Evolutionary conservation across 1,140 invertebrate genomes (phyloP).

Genomic region (Macrocentrus cingulum): DNA sequence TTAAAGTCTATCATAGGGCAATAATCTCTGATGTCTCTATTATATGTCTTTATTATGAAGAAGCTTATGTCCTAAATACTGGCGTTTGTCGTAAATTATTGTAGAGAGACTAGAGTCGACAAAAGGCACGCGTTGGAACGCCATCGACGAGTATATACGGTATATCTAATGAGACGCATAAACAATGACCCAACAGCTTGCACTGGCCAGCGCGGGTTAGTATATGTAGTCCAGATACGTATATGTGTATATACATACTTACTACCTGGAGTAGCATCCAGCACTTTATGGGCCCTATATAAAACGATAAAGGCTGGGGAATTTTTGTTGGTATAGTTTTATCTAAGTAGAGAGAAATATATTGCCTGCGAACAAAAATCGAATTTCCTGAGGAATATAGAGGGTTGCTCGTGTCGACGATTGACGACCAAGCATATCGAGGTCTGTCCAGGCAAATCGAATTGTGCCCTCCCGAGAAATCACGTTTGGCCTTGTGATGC

Average conservation of each 20-base stretch:
- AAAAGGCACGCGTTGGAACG: conserved; percentile 14
- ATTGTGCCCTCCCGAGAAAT: conserved; percentile 21
- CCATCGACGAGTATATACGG: conserved; percentile 21
- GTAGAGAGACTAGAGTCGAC: background rate
- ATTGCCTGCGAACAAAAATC: conserved; percentile 20
- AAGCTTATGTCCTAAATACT: background rate
- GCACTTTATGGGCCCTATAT: conserved; percentile 46
- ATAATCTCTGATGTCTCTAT: background rate
- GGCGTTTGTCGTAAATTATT: background rate
- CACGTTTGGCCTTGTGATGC: conserved; percentile 23
- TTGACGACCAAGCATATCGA: background rate
- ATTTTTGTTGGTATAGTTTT: background rate
- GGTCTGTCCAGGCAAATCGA: background rate
- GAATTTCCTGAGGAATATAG: conserved; percentile 12
- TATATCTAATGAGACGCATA: conserved; percentile 43
- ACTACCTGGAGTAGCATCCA: conserved; percentile 27
- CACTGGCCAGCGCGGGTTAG: background rate
- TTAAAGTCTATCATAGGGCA: no score
- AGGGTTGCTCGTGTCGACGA: background rate
- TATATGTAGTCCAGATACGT: conserved; percentile 14
- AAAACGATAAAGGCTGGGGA: conserved; percentile 44
- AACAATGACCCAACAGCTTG: conserved; percentile 37
- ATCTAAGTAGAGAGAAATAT: background rate
- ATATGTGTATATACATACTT: no score
- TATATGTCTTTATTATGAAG: conserved; percentile 9